Percentiles rank a stretch among this genome's conserved stretches.
phyloP scores from a whole-genome alignment of 2,888 invertebrate genomes.

The Lasioglossum calceatum region DNA sequence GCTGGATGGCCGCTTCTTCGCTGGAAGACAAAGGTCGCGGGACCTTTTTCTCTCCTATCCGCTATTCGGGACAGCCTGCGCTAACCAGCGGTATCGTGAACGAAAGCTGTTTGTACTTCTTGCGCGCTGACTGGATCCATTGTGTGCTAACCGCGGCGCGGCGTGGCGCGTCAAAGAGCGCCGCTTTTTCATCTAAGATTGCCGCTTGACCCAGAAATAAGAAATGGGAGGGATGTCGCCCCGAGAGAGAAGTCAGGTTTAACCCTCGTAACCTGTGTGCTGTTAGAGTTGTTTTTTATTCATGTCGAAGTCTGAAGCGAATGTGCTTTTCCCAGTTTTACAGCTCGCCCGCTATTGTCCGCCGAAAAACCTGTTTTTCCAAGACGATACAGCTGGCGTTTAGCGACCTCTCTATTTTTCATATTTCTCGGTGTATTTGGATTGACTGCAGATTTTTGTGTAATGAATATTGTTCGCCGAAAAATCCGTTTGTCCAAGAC shows the following conservation, averaged over 20 bases:
- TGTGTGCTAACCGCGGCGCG: not conserved
- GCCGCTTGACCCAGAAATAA: conserved; percentile 4
- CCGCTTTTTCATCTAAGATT: not conserved
- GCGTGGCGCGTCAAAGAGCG: not conserved
- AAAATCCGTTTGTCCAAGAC: not conserved
- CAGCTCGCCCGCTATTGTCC: not conserved
- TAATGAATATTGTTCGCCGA: too few relatives aligned
- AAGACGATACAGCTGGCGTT: not conserved
- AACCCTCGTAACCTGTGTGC: not conserved
- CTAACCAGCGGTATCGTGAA: conserved; percentile 17
- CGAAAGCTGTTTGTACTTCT: conserved; percentile 5
- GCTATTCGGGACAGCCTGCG: not conserved
- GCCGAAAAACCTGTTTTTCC: not conserved
- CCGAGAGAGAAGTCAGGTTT: not conserved
- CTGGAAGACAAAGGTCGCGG: conserved; percentile 36
- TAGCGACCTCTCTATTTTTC: not conserved
- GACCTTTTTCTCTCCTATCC: conserved; percentile 15
- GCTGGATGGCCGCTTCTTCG: conserved; percentile 22
- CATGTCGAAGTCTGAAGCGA: not conserved
- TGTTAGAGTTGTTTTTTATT: not conserved
- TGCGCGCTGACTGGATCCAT: not conserved
- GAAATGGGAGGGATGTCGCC: not conserved
- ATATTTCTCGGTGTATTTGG: too few relatives aligned
- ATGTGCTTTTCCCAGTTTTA: not conserved
- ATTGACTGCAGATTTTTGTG: too few relatives aligned